Evolutionary conservation across 2,797 vertebrate species (phyloP), one percentile per base, ranked within the genome.

Genomic region (Sus cebifrons): DNA sequence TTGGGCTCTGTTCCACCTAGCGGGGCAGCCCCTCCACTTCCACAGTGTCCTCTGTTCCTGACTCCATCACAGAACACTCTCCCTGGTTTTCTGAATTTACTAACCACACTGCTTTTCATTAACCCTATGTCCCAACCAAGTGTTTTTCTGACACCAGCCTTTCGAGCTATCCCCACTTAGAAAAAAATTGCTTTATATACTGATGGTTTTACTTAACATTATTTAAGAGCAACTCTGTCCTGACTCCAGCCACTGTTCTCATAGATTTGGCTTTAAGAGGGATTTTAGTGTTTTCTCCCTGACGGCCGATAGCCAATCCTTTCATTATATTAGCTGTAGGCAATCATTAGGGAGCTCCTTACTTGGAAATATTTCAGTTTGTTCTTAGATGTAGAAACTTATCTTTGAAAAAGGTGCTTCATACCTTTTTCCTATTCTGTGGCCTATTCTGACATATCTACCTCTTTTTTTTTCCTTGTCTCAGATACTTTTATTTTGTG

Each of bases 361-460:
- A 91, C 29, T 65, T 92, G 81, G 44, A 93, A 73, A 40, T 92
- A 52, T 92, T 94, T 73, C 25, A 79, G 9, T 65, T 79, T 27
- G 36, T 74, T 94, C 36, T 87, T 87, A 20, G 52, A 56, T 70
- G 21, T 58, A 74, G 77, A 90, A 95, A 29, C 2, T 5, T 58
- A 12, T 36, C 32, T 86, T 86, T 92, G 32, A 83, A 67, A 82
- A 88, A 70, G 67, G 11, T 21, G 23, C 40, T 95, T 20, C 54
- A 49, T n/a, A n/a, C n/a, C n/a, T n/a, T n/a, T n/a, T n/a, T n/a
- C n/a, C n/a, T n/a, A n/a, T n/a, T n/a, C n/a, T n/a, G n/a, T n/a
- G n/a, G n/a, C n/a, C n/a, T n/a, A 25, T n/a, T 60, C 64, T 40
- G 60, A n/a, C 20, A 32, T 64, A 91, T 54, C 25, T 60, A 73